Conservation (phyloP, 2,888 invertebrate genomes). For the Microchrysa polita region DNA sequence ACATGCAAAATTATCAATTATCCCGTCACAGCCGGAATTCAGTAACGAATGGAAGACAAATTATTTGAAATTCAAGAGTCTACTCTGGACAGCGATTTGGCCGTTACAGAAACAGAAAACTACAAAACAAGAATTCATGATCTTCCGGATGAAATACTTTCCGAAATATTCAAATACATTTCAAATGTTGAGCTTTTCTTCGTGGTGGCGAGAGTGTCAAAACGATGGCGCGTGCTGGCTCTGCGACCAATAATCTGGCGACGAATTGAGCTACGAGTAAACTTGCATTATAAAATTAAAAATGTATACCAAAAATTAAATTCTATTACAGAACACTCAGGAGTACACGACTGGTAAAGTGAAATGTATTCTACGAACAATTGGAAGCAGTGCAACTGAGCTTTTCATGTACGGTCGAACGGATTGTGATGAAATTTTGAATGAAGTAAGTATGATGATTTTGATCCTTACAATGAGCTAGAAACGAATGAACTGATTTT, state of each 20-base stretch:
- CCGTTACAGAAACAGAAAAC: constrained; percentile 20
- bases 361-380: constrained; percentile 31
- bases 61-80: no score
- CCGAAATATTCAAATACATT: constrained; percentile 46
- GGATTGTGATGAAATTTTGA: constrained; percentile 46
- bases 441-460: constrained; percentile 33
- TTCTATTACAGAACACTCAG: constrained; percentile 7
- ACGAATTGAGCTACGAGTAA: constrained; percentile 43
- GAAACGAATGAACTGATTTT: not conserved
- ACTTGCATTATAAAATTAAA: no score
- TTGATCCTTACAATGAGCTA: not conserved
- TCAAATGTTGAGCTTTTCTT: constrained; percentile 41
- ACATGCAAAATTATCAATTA: no score
- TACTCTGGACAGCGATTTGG: constrained; percentile 10
- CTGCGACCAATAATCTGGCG: constrained; percentile 41
- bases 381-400: constrained; percentile 25
- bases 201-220: constrained; percentile 34
- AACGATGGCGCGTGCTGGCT: constrained; percentile 42
- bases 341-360: constrained; percentile 23
- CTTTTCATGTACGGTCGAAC: constrained; percentile 34
- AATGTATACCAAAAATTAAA: no score
- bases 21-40: no score
- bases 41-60: no score
- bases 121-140: constrained; percentile 30
- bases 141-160: constrained; percentile 46